A percentile compares a stretch with the other conserved stretches of the same genome.
Evolutionary conservation across 2,888 invertebrate genomes (phyloP).

Genomic region (Apamea epomidion): DNA sequence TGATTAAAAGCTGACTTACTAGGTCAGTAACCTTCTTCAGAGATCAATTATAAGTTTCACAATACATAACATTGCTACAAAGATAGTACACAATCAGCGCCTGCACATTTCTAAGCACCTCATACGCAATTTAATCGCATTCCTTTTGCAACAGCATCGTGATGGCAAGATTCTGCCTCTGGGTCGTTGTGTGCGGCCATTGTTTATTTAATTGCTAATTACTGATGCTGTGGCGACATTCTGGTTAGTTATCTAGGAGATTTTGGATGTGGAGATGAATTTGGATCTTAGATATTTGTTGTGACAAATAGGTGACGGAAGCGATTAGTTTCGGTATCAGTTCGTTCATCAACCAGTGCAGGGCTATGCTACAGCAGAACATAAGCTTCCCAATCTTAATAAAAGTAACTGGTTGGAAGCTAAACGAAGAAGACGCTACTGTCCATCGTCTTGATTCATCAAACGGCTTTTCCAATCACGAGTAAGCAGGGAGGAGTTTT

Average conservation of each 20-base stretch:
- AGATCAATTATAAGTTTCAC: constrained; percentile 9
- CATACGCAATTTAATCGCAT: constrained; percentile 55
- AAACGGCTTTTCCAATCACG: not conserved
- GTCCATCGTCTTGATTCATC: not conserved
- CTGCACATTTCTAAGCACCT: constrained; percentile 44
- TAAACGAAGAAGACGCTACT: no score
- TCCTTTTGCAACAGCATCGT: constrained; percentile 57
- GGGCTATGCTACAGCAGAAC: not conserved
- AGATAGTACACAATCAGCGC: constrained; percentile 12
- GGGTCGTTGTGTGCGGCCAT: constrained; percentile 57
- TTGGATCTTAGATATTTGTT: not conserved
- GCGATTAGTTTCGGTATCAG: not conserved
- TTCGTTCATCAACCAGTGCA: not conserved
- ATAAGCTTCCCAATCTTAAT: not conserved
- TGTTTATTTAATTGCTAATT: constrained; percentile 62
- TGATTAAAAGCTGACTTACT: not conserved
- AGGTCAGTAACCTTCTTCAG: not conserved
- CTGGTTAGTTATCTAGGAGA: constrained; percentile 5
- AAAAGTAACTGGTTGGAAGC: not conserved
- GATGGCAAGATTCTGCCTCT: constrained; percentile 54
- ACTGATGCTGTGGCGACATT: constrained; percentile 43
- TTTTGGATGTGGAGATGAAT: constrained; percentile 7
- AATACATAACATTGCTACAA: constrained; percentile 9
- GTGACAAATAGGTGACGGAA: not conserved
- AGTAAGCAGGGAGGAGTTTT: not conserved